A percentile compares a stretch with the other conserved stretches of the same genome.
phyloP scores from a whole-genome alignment of 2,797 vertebrate genomes.

The Gallinago nigripennis region DNA sequence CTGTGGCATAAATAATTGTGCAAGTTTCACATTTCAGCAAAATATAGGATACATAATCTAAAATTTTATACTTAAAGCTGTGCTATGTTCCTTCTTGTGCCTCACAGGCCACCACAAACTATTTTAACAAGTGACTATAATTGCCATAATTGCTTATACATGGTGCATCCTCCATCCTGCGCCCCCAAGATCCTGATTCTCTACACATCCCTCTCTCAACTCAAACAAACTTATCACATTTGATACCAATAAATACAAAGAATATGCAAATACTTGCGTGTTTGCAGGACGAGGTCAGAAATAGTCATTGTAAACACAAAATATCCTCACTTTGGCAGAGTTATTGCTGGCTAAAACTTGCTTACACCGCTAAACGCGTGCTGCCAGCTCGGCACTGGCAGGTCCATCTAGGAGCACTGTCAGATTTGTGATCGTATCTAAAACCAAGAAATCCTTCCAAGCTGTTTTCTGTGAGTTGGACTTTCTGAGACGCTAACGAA shows the following conservation, averaged over 20 bases:
- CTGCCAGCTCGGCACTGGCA: not conserved
- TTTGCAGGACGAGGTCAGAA: not conserved
- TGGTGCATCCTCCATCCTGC: slow-evolving; percentile 5
- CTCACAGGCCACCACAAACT: slow-evolving; percentile 52
- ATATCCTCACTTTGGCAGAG: not conserved
- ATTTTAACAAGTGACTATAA: slow-evolving; percentile 31
- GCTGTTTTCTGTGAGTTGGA: not conserved
- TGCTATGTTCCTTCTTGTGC: slow-evolving; percentile 59
- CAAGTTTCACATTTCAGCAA: slow-evolving; percentile 5
- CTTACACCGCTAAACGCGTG: not conserved
- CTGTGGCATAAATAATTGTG: slow-evolving; percentile 21
- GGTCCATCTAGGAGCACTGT: not conserved
- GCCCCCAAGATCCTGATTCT: not conserved
- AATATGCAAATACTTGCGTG: not conserved
- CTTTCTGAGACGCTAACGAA: not conserved
- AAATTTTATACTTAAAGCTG: slow-evolving; percentile 42
- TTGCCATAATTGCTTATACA: not conserved
- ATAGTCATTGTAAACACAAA: not conserved
- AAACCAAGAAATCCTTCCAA: not conserved
- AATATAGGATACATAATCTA: not conserved
- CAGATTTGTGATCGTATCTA: not conserved
- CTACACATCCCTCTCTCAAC: not conserved
- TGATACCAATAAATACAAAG: not conserved
- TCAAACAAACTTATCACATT: not conserved
- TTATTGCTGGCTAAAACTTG: not conserved